These are phyloP conservation scores for Siniperca chuatsi DNA, from an alignment of 2,113 vertebrate species.

Conservation along the genomic window DNA sequence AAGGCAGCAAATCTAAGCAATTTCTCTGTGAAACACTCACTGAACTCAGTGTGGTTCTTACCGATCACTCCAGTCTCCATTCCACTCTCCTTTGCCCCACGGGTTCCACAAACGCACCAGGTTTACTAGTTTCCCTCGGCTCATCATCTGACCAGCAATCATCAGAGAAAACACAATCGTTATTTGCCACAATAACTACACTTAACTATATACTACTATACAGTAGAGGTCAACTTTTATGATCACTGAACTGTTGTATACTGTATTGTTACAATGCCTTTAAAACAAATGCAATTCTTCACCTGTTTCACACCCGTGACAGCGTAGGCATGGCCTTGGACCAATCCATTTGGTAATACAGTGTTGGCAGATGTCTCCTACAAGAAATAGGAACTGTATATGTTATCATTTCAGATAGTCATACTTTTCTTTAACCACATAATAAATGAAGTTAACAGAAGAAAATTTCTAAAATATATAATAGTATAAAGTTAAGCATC, in stretches of 20 bases:
- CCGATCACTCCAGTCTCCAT: slow-evolving; percentile 90
- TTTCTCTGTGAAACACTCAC: neutral
- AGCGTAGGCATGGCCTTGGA: slow-evolving; percentile 88
- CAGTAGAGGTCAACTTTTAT: neutral
- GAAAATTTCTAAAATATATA: too few relatives aligned
- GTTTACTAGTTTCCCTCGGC: slow-evolving; percentile 70
- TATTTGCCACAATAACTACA: neutral
- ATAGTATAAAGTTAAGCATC: too few relatives aligned
- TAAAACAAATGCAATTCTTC: neutral
- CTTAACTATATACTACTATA: neutral
- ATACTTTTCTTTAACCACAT: too few relatives aligned
- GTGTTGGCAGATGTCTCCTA: slow-evolving; percentile 66
- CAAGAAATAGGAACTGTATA: neutral
- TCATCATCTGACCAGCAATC: slow-evolving; percentile 79
- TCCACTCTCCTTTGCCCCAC: slow-evolving; percentile 88
- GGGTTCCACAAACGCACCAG: slow-evolving; percentile 89
- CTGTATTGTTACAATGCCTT: neutral
- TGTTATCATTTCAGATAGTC: too few relatives aligned
- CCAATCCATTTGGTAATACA: slow-evolving; percentile 79
- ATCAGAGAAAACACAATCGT: neutral
- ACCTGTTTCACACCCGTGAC: slow-evolving; percentile 89
- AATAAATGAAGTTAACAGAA: too few relatives aligned
- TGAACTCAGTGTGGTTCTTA: slow-evolving; percentile 52
- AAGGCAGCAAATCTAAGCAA: neutral
- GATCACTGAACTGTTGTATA: neutral